phyloP scores from a whole-genome alignment of 2,888 invertebrate species.

The Thalpophila matura region DNA sequence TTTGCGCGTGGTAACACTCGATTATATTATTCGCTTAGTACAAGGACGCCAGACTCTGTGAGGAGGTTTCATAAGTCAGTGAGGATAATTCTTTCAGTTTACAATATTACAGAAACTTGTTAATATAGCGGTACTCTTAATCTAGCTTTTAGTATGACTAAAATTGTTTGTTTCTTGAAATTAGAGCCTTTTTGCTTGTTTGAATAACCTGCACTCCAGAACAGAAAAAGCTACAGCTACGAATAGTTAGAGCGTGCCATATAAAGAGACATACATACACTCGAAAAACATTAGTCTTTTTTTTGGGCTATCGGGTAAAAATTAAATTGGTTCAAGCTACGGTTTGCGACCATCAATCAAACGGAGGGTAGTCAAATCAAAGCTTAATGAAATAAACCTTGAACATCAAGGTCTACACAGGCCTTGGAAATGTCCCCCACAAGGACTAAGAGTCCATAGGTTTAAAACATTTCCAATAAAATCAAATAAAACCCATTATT shows the following conservation, averaged over 20 bases:
- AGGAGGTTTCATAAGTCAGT: constrained; percentile 40
- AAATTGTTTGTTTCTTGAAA: constrained; percentile 11
- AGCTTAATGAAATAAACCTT: too few relatives aligned
- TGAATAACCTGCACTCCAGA: constrained; percentile 4
- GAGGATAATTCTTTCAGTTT: constrained; percentile 29
- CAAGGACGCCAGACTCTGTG: constrained; percentile 44
- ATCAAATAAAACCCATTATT: constrained; percentile 32
- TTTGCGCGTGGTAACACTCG: constrained; percentile 51
- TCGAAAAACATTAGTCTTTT: too few relatives aligned
- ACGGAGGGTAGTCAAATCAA: too few relatives aligned
- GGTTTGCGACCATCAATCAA: too few relatives aligned
- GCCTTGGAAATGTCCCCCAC: neutral
- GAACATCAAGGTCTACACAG: too few relatives aligned
- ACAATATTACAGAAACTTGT: constrained; percentile 21
- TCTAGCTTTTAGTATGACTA: constrained; percentile 23
- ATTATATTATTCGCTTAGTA: constrained; percentile 52
- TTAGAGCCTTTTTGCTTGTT: neutral
- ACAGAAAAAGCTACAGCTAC: too few relatives aligned
- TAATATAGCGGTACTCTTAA: constrained; percentile 11
- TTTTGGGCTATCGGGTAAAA: too few relatives aligned
- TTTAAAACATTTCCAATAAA: constrained; percentile 28
- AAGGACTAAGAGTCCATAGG: neutral
- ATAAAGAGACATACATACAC: too few relatives aligned
- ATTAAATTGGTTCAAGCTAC: too few relatives aligned
- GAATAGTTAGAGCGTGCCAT: too few relatives aligned